phyloP scores from a whole-genome alignment of 2,888 invertebrate species.

The Antitype chi region DNA sequence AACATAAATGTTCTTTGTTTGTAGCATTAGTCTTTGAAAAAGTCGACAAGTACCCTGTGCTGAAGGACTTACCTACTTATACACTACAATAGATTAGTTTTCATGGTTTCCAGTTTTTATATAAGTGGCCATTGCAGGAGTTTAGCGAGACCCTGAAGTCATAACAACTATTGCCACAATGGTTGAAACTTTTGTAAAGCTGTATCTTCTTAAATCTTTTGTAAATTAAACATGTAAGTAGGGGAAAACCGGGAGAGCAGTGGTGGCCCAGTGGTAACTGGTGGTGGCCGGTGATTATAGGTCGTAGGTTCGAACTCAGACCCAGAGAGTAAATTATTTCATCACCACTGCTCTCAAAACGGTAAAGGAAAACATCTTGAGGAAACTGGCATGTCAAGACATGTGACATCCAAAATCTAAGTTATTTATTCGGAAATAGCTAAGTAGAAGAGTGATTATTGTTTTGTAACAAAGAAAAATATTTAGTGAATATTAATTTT shows the following conservation, averaged over 20 bases:
- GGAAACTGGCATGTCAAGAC: too few species aligned
- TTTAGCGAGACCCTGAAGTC: not conserved
- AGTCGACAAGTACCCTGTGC: too few species aligned
- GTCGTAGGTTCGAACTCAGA: too few species aligned
- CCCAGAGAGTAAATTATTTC: too few species aligned
- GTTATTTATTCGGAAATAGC: not conserved
- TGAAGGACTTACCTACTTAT: too few species aligned
- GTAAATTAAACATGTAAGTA: too few species aligned
- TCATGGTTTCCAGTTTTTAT: not conserved
- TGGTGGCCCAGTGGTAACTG: too few species aligned
- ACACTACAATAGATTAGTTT: not conserved
- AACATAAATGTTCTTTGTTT: not conserved
- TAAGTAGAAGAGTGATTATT: not conserved
- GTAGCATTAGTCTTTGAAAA: not conserved
- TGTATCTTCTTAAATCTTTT: not conserved
- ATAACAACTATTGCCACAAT: not conserved
- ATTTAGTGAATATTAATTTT: not conserved
- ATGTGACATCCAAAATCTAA: too few species aligned
- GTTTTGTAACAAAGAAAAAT: not conserved
- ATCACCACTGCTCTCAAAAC: too few species aligned
- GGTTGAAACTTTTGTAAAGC: not conserved
- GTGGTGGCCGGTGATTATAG: too few species aligned
- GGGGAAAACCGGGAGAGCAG: not conserved
- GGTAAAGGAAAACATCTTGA: too few species aligned
- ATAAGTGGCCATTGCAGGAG: not conserved